phyloP scores from a whole-genome alignment of 2,888 invertebrate species.

The Acrobasis suavella region DNA sequence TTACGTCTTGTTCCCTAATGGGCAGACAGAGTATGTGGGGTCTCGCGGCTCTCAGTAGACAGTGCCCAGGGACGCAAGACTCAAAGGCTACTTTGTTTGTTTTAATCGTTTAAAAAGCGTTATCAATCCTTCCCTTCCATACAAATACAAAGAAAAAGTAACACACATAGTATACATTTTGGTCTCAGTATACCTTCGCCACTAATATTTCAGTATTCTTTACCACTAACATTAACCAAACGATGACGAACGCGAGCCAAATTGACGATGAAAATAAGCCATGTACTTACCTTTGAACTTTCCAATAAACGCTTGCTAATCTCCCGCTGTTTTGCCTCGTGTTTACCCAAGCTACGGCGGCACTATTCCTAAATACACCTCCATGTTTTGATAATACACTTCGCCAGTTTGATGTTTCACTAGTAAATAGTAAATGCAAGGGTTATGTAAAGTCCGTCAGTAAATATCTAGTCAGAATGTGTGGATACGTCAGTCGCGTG shows the following conservation, averaged over 20 bases:
- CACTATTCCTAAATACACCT: slow-evolving; percentile 8
- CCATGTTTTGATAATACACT: slow-evolving; percentile 1
- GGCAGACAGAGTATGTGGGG: too few species aligned
- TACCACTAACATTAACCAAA: not conserved
- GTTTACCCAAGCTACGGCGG: not conserved
- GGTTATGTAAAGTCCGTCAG: too few species aligned
- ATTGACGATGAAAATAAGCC: slow-evolving; percentile 14
- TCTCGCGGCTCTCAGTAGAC: too few species aligned
- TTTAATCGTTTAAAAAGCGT: too few species aligned
- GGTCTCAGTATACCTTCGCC: not conserved
- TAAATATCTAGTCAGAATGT: not conserved
- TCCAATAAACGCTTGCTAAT: slow-evolving; percentile 18
- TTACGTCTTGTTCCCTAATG: too few species aligned
- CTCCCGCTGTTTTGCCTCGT: slow-evolving; percentile 10
- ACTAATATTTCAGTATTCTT: too few species aligned
- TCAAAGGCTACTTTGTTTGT: too few species aligned
- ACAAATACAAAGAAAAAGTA: too few species aligned
- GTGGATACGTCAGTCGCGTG: not conserved
- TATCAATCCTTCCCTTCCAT: too few species aligned
- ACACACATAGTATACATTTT: too few species aligned
- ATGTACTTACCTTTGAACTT: slow-evolving; percentile 17
- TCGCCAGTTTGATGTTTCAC: not conserved
- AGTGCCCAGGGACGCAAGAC: too few species aligned
- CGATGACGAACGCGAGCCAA: slow-evolving; percentile 7
- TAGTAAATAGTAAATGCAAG: too few species aligned